Evolutionary conservation across 2,797 vertebrate species (phyloP), one percentile per base, ranked within the genome.

Genomic region (Danio albolineatus): DNA sequence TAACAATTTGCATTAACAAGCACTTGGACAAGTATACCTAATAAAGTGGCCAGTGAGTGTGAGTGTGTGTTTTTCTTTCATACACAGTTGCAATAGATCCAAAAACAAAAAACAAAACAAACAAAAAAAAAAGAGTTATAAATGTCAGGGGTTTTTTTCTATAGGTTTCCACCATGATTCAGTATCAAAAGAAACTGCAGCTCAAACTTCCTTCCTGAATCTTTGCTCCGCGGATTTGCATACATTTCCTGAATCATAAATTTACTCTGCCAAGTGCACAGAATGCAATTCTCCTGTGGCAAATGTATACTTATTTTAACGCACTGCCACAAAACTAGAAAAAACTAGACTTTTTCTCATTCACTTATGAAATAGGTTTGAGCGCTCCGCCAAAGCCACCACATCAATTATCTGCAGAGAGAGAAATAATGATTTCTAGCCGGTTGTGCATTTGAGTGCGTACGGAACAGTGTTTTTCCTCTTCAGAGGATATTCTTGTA

Each of bases 361-460:
- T 65, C 64, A 62, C 9, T 59, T 48, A 59, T 65, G 73, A 83
- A 81, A 76, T 60, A 44, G 46, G 64, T 56, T 46, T 72, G 62
- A 85, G 72, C 53, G 64, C 72, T 79, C 62, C 66, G 17, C 46
- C 38, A 28, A 71, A 54, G 59, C 14, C 70, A 17, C 67, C 71
- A 57, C 49, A 70, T 78, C 73, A 82, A 71, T 73, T 71, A 85
- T 53, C 64, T 57, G 49, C 59, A 51, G 21, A 48, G 65, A 60
- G 14, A 75, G 60, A 71, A 79, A 73, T 75, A 81, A 78, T 67
- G 43, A 54, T 66, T 66, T 67, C 38, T 62, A 75, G 17, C 4
- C 54, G 38, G 64, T 60, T 80, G 54, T 71, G 73, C 53, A 75
- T 73, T 64, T 66, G 48, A 60, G 56, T 48, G 56, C 64, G 56